Evolutionary conservation across 1,140 invertebrate species (phyloP), one percentile per base, ranked within the genome.

Genomic region (Probaryconus sp.): DNA sequence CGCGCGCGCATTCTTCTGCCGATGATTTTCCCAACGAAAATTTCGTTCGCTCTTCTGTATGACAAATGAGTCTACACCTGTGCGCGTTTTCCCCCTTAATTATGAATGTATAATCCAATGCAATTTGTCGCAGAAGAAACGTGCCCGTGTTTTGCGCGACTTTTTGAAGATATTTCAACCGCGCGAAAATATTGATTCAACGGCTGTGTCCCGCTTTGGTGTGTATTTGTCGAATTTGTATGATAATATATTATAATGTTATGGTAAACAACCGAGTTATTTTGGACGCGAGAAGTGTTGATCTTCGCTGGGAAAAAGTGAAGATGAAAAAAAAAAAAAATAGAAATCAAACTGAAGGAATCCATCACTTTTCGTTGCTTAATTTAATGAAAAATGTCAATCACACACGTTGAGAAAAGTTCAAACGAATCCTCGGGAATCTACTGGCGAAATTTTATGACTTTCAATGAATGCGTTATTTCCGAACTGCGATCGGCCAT

Each of bases 91-190:
- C n/a, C 28, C 13, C 16, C 31, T 21, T 67, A 67, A 43, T 67
- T 67, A 68, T 68, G 64, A 68, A 68, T 51, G 35, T 47, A 51
- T 60, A 45, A 48, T 69, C 37, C 24, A 33, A 20, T 13, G 35
- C 28, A 17, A 26, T 58, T 45, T 64, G 48, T 50, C 45, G 45
- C 7, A n/a, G 21, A 42, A 42, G 35, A 43, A 58, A 17, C 24
- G 17, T 10, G 13, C 3, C n/a, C 3, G 18, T 24, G 40, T 47
- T 51, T 64, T 53, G 40, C 21, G 11, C 17, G 30, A 24, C 37
- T 58, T 58, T 58, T 58, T 45, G 6, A 38, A n/a, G 21, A 10
- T 11, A 24, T 48, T 40, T 38, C 24, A 28, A 42, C 30, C 28
- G 21, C 17, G 30, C 5, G 3, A 26, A 33, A 61, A 48, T 61